Evolutionary conservation across 2,888 invertebrate genomes (phyloP), one percentile per base, ranked within the genome.

Genomic region (Nezara viridula): DNA sequence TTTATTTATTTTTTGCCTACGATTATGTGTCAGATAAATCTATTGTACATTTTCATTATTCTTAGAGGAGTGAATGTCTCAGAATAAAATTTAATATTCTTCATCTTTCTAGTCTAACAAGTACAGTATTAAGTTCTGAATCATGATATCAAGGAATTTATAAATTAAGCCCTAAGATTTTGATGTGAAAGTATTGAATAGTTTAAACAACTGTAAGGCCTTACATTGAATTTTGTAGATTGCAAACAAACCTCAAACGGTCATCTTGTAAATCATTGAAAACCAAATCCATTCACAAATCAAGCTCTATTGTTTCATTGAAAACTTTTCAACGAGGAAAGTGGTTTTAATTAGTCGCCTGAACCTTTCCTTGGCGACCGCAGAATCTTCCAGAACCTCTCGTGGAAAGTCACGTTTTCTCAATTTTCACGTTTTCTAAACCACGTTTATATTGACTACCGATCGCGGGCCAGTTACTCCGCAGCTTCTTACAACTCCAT

Each of bases 391-490:
- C 14, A 81, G 81, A 81, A 40, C 40, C n/a, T 81, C 44, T 47
- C 81, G 81, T 81, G 81, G 44, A 81, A 44, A n/a, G 44, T 14
- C 81, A 81, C 81, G 81, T 81, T 81, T 81, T 81, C 81, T 81
- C 12, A 24, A 81, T 81, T 40, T 81, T 81, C 81, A 81, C 81
- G 81, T 81, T 81, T 81, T 73, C 66, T 47, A 16, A n/a, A 47
- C 81, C 81, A 81, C 81, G 81, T 47, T 81, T 81, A 73, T 73
- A 44, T 81, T 40, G 81, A 81, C 24, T 44, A 16, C 44, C 44
- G 40, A 44, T 44, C 44, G n/a, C 24, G 12, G 81, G 44, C n/a
- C 44, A 81, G 44, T n/a, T 9, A 60, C 60, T n/a, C 24, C 40
- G 21, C 40, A 37, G 40, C 24, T 77, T 77, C 40, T 77, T 81